Evolutionary conservation across 2,113 vertebrate genomes (phyloP).

Genomic region (Psophia crepitans): DNA sequence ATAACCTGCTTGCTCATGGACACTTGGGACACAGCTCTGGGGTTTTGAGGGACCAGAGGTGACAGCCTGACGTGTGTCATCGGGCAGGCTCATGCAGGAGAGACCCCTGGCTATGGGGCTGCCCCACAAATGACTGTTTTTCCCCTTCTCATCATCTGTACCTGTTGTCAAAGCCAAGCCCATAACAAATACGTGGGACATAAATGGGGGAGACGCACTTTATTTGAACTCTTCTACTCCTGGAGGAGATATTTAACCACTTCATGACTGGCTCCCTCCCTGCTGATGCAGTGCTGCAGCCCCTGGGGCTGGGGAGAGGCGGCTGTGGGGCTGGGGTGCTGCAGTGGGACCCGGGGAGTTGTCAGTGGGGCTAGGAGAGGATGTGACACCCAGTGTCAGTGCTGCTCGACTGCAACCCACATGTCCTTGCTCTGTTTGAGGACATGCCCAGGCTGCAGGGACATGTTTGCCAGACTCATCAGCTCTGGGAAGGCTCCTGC

Average conservation of each 20-base stretch:
- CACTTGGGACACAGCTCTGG: background rate
- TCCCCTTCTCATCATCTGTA: background rate
- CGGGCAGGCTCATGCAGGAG: background rate
- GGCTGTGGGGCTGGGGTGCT: fast-evolving
- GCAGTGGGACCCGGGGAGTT: fast-evolving
- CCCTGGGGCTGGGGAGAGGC: background rate
- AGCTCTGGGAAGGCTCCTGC: fast-evolving
- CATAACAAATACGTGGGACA: background rate
- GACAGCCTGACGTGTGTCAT: fast-evolving
- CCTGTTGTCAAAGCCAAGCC: background rate
- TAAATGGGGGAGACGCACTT: background rate
- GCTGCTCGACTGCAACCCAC: fast-evolving
- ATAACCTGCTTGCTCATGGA: background rate
- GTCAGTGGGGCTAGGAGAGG: background rate
- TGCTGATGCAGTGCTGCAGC: fast-evolving
- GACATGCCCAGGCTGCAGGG: background rate
- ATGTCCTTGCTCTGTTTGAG: fast-evolving
- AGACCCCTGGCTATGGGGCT: background rate
- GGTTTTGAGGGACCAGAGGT: background rate
- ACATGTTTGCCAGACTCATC: fast-evolving
- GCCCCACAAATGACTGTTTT: background rate
- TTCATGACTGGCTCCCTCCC: background rate
- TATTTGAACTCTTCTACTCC: background rate
- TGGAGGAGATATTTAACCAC: background rate
- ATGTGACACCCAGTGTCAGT: fast-evolving